Evolutionary conservation across 2,797 vertebrate genomes (phyloP).

Genomic region (Mus minutoides): DNA sequence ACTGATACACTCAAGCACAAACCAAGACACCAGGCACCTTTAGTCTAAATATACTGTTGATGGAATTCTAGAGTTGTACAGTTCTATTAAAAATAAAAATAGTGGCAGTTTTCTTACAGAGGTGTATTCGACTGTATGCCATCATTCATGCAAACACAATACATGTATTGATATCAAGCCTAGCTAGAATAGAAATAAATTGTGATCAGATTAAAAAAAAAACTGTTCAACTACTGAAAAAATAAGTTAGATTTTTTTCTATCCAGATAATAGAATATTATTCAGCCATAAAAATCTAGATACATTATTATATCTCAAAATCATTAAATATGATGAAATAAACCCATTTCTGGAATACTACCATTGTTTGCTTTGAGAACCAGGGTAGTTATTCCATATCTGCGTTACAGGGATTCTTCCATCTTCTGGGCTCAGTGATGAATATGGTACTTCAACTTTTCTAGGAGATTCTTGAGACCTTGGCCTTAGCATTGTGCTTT

Average conservation of each 20-base stretch:
- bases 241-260: not conserved
- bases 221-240: not conserved
- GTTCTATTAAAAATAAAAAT: not conserved
- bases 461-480: too few relatives aligned
- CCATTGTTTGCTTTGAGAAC: not conserved
- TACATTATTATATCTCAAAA: not conserved
- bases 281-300: not conserved
- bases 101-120: not conserved
- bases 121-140: not conserved
- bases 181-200: not conserved
- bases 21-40: not conserved
- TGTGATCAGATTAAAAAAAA: not conserved
- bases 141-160: not conserved
- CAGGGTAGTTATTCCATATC: not conserved
- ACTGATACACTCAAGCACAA: not conserved
- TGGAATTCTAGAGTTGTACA: not conserved
- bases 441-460: not conserved
- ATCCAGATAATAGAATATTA: not conserved
- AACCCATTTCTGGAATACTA: not conserved
- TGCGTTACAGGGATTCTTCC: too few relatives aligned
- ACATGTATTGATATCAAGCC: not conserved
- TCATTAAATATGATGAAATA: not conserved
- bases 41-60: not conserved
- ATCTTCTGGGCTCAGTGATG: not conserved
- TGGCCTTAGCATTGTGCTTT: too few relatives aligned